phyloP scores from a whole-genome alignment of 2,113 vertebrate species.

The Eretmochelys imbricata region DNA sequence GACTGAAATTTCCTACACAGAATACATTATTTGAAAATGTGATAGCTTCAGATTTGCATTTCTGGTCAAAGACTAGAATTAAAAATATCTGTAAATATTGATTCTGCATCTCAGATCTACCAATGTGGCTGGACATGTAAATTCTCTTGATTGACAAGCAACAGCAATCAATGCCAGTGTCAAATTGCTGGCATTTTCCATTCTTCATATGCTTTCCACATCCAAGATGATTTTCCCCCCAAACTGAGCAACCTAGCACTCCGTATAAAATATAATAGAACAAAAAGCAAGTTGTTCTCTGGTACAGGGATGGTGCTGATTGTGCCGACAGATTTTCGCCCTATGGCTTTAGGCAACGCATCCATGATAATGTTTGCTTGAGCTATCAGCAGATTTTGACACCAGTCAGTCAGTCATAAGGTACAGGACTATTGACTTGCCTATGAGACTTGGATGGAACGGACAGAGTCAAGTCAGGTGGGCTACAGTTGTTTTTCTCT shows the following conservation, averaged over 20 bases:
- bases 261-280: neutral
- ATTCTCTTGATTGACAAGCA: neutral
- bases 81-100: neutral
- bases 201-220: neutral
- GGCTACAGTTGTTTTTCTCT: neutral
- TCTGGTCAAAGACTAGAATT: neutral
- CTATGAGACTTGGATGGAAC: neutral
- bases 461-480: neutral
- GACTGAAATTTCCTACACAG: neutral
- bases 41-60: conserved; percentile 15
- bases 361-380: neutral
- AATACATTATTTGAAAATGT: conserved; percentile 13
- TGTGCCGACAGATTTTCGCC: neutral
- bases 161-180: neutral
- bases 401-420: neutral
- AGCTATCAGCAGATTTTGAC: neutral
- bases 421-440: neutral
- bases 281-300: neutral
- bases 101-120: neutral
- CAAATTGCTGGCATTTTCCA: neutral
- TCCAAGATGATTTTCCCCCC: neutral
- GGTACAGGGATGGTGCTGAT: neutral
- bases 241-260: neutral
- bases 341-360: neutral
- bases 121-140: neutral